These are phyloP conservation scores for Camponotus pennsylvanicus DNA, from an alignment of 1,140 invertebrate genomes.

Conservation along the genomic window DNA sequence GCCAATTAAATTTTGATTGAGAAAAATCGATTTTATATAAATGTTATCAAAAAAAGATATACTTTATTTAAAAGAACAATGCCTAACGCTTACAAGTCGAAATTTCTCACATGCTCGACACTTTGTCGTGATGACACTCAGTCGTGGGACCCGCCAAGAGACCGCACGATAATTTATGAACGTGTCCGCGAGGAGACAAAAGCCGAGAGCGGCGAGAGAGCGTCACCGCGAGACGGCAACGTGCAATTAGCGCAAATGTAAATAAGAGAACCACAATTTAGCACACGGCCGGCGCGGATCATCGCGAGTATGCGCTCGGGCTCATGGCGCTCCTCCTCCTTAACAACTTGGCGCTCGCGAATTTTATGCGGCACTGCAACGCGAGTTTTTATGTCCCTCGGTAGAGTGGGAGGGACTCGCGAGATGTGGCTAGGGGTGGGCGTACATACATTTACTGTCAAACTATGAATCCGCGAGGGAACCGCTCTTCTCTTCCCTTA, in stretches of 20 bases:
- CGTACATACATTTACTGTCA: conserved; percentile 74
- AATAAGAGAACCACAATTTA: conserved; percentile 71
- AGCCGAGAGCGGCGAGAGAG: conserved; percentile 16
- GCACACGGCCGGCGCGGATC: conserved; percentile 37
- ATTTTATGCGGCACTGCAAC: conserved; percentile 55
- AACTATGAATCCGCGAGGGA: conserved; percentile 70
- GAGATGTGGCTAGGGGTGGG: conserved; percentile 62
- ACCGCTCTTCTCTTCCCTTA: conserved; percentile 50
- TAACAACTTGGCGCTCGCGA: conserved; percentile 65
- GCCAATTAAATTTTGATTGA: neutral
- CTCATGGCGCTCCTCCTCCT: conserved; percentile 34
- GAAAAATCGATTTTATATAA: neutral
- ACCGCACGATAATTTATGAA: conserved; percentile 58
- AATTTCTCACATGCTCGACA: conserved; percentile 40
- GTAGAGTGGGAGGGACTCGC: conserved; percentile 32
- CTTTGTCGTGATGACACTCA: conserved; percentile 22
- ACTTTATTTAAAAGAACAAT: neutral
- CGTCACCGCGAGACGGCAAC: conserved; percentile 36
- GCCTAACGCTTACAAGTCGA: conserved; percentile 26
- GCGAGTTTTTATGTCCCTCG: conserved; percentile 50
- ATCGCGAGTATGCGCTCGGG: conserved; percentile 15
- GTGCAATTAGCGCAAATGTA: conserved; percentile 71
- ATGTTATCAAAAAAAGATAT: neutral
- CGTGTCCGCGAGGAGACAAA: conserved; percentile 55
- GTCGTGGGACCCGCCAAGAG: conserved; percentile 8